phyloP scores from a whole-genome alignment of 2,797 vertebrate genomes.

The Esox masquinongy region DNA sequence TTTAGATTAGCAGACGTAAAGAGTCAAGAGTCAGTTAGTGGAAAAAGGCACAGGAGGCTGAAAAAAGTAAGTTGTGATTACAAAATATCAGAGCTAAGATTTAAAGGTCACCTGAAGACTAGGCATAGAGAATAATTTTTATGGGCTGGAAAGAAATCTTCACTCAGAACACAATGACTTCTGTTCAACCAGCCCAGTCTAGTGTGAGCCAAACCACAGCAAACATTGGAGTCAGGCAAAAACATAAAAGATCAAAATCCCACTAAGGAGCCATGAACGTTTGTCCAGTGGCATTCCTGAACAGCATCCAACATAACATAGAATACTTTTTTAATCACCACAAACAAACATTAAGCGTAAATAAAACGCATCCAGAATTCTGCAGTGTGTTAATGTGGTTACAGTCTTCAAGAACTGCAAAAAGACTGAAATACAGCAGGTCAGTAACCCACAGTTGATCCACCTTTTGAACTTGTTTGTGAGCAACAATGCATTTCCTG shows the following conservation, averaged over 20 bases:
- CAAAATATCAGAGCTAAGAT: slow-evolving; percentile 10
- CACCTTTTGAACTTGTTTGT: background rate
- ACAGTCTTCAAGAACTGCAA: background rate
- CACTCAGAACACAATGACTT: slow-evolving; percentile 62
- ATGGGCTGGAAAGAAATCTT: slow-evolving; percentile 29
- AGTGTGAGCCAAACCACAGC: slow-evolving; percentile 57
- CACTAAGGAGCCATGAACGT: slow-evolving; percentile 15
- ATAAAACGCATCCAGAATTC: background rate
- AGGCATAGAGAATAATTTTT: slow-evolving; percentile 15
- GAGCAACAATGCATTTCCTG: slow-evolving; percentile 4
- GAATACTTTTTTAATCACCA: slow-evolving; percentile 10
- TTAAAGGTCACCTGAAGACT: slow-evolving; percentile 25
- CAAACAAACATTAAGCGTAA: slow-evolving; percentile 26
- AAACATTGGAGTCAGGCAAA: slow-evolving; percentile 23
- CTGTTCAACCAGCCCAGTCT: slow-evolving; percentile 57
- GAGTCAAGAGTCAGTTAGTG: background rate
- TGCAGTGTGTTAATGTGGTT: background rate
- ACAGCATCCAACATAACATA: slow-evolving; percentile 21
- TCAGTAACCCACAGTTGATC: background rate
- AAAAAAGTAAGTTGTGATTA: slow-evolving; percentile 23
- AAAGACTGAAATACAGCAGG: background rate
- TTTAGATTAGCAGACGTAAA: slow-evolving; percentile 3
- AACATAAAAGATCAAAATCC: slow-evolving; percentile 6
- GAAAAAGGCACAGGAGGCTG: slow-evolving; percentile 3
- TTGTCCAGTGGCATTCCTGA: slow-evolving; percentile 28